phyloP scores from a whole-genome alignment of 2,797 vertebrate species.

The Capromys pilorides region DNA sequence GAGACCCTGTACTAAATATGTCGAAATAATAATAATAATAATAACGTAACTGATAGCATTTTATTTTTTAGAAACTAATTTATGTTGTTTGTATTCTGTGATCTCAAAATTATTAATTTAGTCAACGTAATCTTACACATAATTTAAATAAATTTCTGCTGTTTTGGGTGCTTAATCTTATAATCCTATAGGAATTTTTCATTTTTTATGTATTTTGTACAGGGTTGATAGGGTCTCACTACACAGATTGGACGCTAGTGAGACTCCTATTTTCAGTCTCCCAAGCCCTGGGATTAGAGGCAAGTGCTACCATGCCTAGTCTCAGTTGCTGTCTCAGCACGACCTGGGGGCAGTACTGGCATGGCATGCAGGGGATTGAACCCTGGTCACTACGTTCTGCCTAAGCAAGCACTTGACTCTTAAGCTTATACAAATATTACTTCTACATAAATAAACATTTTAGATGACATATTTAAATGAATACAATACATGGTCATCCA shows the following conservation, averaged over 20 bases:
- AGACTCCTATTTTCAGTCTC: too few relatives aligned
- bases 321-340: too few relatives aligned
- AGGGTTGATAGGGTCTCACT: too few relatives aligned
- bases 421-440: neutral
- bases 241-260: too few relatives aligned
- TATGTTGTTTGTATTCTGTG: neutral
- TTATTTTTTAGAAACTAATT: neutral
- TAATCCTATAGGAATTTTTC: neutral
- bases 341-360: too few relatives aligned
- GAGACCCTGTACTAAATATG: too few relatives aligned
- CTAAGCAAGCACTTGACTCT: neutral
- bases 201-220: neutral
- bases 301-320: too few relatives aligned
- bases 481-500: neutral
- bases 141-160: neutral
- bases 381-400: too few relatives aligned
- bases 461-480: neutral
- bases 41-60: neutral
- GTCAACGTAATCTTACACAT: neutral
- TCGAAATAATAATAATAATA: too few relatives aligned
- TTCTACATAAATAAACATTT: neutral
- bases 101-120: constrained; percentile 16
- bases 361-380: too few relatives aligned
- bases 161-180: neutral
- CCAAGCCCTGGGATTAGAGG: too few relatives aligned